Base-by-base conservation (phyloP, 2,797 vertebrate species). In the Pogoniulus pusillus region DNA sequence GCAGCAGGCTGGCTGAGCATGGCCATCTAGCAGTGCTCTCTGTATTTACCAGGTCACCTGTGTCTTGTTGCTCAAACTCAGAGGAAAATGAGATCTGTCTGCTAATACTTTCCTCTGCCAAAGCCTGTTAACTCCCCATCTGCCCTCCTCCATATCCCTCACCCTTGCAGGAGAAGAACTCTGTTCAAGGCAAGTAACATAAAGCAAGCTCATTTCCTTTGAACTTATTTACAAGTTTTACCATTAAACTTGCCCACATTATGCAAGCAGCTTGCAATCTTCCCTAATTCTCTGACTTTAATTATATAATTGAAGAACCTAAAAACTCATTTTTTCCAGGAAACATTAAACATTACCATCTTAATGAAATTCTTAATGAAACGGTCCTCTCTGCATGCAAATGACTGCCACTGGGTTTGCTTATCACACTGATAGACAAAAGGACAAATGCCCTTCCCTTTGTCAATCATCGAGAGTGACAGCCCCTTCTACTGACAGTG, bases 311-410 rank as follows among this genome's bases (percentile, higher is more conserved):
- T 97, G 97, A 98, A 96, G 96, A 97, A 97, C 95, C 93, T 95
- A 78, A 97, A 98, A 97, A 39, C 97, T 97, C 97, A 97, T 97
- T 98, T 98, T 98, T 98, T 96, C 96, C 96, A 95, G 96, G 97
- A 98, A 98, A 98, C 97, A 97, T 98, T 98, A 97, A 97, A 97
- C 97, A 97, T 98, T 98, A 97, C 96, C 97, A 97, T 97, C 97
- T 97, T 98, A 98, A 98, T 98, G 97, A 98, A 98, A 98, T 97
- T 97, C 97, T 97, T 98, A 98, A 98, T 98, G 97, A 98, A 98
- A 97, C 63, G 62, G 57, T 97, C 95, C 96, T 94, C 96, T 96
- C 73, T 97, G 97, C 97, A 97, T 98, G 97, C 97, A 97, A 97
- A 98, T 98, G 96, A 97, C 96, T 91, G 29, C 82, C 71, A 80